These are phyloP conservation scores for Seladonia tumulorum DNA, from an alignment of 2,888 invertebrate genomes.

Conservation along the genomic window DNA sequence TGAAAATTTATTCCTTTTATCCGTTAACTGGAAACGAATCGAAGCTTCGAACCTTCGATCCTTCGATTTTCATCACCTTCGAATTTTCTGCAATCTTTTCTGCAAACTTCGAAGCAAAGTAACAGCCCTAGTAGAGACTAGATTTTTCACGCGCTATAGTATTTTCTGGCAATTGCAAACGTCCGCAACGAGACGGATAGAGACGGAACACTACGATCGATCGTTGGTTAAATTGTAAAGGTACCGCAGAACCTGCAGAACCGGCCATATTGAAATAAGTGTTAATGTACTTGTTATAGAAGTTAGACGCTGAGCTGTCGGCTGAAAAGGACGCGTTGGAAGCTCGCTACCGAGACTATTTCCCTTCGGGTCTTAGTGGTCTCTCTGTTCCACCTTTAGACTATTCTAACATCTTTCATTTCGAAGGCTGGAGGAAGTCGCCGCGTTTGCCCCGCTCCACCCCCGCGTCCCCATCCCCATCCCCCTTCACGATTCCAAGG, in stretches of 20 bases:
- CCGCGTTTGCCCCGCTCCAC: constrained; percentile 80
- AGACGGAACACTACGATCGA: constrained; percentile 8
- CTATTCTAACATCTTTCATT: constrained; percentile 73
- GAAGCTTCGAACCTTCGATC: too few species aligned
- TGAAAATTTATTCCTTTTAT: too few species aligned
- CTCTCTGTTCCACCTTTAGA: constrained; percentile 78
- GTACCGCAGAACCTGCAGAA: neutral
- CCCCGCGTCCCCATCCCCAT: constrained; percentile 78
- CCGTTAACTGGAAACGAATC: too few species aligned
- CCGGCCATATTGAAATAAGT: constrained; percentile 61
- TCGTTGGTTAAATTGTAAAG: constrained; percentile 6
- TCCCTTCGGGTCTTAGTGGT: constrained; percentile 80
- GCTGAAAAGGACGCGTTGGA: constrained; percentile 83
- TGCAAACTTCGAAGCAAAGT: too few species aligned
- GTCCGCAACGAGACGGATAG: neutral
- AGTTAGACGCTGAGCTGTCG: constrained; percentile 85
- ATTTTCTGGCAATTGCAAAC: neutral
- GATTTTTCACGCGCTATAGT: neutral
- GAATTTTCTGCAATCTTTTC: too few species aligned
- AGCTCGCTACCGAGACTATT: constrained; percentile 83
- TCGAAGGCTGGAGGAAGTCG: constrained; percentile 80
- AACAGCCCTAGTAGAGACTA: neutral
- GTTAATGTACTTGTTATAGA: constrained; percentile 84
- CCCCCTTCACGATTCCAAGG: constrained; percentile 80
- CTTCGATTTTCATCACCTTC: too few species aligned